Evolutionary conservation across 1,140 invertebrate genomes (phyloP), one percentile per base, ranked within the genome.

Genomic region (Yoshiicerus persimilis): DNA sequence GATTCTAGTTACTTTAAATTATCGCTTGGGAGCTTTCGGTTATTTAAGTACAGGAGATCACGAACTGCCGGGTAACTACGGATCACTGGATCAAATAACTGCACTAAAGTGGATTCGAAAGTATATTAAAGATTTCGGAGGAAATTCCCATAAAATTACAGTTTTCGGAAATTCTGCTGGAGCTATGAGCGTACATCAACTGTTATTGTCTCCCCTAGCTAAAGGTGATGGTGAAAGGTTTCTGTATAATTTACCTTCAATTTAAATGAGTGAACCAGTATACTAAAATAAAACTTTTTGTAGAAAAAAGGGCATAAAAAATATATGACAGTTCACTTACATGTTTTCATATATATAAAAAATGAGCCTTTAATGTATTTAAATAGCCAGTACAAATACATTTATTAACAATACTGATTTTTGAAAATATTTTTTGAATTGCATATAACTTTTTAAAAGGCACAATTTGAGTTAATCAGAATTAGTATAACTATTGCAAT

Each of bases 1-100:
- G 5, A 91, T 93, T 13, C 89, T 93, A 16, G 92, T 93, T 23
- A 92, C 92, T 30, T 89, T 92, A 34, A 92, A 93, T 36, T 93
- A 92, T 86, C 89, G 93, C 3, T 88, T 93, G 11, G 91, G 92
- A 9, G 70, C 34, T 47, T 84, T 13, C 20, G 85, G 85, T 30
- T 86, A 36, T 62, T 36, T 86, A 20, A 86, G 56, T 27, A 86
- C 47, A 64, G 62, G 56, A 86, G 56, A 86, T 32, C n/a, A 64
- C n/a, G n/a, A 36, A 30, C 10, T 66, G 4, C 84, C 87, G 2
- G 87, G 87, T 32, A 89, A 89, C 36, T 88, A 86, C 41, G 89
- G 87, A 16, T 39, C 85, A 16, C 9, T 56, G 16, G 87, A 87
- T 38, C 87, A 87, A 41, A 66, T 64, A 23, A 13, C 47, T 39